These are phyloP conservation scores for Percina caprodes DNA, from an alignment of 2,113 vertebrate genomes.

Conservation along the genomic window DNA sequence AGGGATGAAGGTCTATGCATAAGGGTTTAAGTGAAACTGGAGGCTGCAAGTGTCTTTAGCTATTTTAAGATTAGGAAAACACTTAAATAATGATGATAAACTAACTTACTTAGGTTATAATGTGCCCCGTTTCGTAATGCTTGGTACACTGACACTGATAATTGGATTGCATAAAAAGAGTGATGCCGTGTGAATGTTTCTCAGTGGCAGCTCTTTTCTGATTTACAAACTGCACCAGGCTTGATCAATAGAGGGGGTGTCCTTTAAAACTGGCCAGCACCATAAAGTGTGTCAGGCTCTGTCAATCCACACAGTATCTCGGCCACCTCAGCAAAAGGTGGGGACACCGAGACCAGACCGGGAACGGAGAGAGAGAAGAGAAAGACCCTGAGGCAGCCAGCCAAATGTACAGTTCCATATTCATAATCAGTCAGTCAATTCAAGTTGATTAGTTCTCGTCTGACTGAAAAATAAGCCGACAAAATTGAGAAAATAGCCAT, in stretches of 20 bases:
- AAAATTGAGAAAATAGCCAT: background rate
- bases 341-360: background rate
- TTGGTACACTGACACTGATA: background rate
- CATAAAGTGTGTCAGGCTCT: slow-evolving; percentile 18
- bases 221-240: slow-evolving; percentile 61
- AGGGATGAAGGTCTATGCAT: background rate
- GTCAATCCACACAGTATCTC: background rate
- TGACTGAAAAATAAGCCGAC: background rate
- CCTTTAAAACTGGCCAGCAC: slow-evolving; percentile 26
- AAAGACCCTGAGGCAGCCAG: background rate
- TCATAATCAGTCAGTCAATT: background rate
- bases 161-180: background rate
- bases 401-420: background rate
- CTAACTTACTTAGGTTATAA: background rate
- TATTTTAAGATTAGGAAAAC: background rate
- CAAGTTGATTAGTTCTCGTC: background rate
- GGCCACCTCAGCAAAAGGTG: slow-evolving; percentile 45
- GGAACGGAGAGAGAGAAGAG: background rate
- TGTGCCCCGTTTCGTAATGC: background rate
- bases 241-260: slow-evolving; percentile 46
- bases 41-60: background rate
- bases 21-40: background rate
- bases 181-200: background rate
- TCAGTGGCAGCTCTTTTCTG: slow-evolving; percentile 20
- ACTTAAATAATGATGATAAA: background rate